Percentiles rank a stretch among this genome's conserved stretches.
Evolutionary conservation across 2,888 invertebrate species (phyloP).

Genomic region (Artemia sp.): DNA sequence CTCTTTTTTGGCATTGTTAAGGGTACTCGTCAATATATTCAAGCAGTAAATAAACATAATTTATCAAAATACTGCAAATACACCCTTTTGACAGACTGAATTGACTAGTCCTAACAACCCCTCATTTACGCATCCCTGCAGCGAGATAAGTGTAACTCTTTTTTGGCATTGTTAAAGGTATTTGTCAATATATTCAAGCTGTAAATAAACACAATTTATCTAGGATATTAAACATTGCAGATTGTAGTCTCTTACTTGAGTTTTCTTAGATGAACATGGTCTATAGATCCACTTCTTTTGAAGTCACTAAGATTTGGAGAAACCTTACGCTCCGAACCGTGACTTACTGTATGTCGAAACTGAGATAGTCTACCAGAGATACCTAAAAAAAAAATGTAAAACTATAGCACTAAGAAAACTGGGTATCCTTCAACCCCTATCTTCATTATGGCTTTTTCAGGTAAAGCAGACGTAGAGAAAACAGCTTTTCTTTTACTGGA

Average conservation of each 20-base stretch:
- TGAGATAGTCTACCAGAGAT: not conserved
- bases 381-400: not conserved
- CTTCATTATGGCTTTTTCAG: too few relatives aligned
- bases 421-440: too few relatives aligned
- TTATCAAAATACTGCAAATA: too few relatives aligned
- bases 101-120: too few relatives aligned
- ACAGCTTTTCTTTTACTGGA: too few relatives aligned
- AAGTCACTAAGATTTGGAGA: not conserved
- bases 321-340: not conserved
- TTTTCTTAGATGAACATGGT: not conserved
- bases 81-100: too few relatives aligned
- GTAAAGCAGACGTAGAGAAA: too few relatives aligned
- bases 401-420: too few relatives aligned
- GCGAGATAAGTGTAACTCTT: too few relatives aligned
- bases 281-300: not conserved
- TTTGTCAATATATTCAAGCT: not conserved
- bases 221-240: not conserved
- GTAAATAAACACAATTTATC: not conserved
- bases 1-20: not conserved
- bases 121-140: too few relatives aligned
- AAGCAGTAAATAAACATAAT: not conserved
- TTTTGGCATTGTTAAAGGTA: not conserved
- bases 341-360: constrained; percentile 3
- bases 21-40: not conserved
- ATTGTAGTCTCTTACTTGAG: not conserved